A percentile compares a stretch with the other conserved stretches of the same genome.
Evolutionary conservation across 2,797 vertebrate genomes (phyloP).

Genomic region (Kryptolebias ocellatus): DNA sequence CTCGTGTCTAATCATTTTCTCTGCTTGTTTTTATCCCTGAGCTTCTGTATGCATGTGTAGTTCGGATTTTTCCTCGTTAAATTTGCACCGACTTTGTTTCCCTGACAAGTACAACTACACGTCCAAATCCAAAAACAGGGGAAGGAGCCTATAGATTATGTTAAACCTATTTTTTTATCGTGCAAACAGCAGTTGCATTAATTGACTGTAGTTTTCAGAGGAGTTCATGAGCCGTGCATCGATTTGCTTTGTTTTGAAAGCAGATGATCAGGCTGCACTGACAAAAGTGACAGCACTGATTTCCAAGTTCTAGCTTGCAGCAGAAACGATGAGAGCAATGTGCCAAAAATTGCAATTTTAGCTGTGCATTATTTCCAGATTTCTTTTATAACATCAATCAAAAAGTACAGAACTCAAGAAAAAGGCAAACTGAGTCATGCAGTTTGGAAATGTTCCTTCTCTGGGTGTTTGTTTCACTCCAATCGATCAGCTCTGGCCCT

Average conservation of each 20-base stretch:
- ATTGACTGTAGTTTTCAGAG: not conserved
- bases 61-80: not conserved
- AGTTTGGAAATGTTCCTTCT: not conserved
- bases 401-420: not conserved
- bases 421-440: not conserved
- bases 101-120: not conserved
- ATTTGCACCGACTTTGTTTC: conserved; percentile 8
- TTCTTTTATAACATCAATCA: not conserved
- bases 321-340: not conserved
- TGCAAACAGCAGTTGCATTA: not conserved
- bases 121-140: not conserved
- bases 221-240: not conserved
- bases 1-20: not conserved
- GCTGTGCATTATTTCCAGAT: not conserved
- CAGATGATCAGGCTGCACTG: not conserved
- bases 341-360: not conserved
- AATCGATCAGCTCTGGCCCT: conserved; percentile 6
- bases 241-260: conserved; percentile 4
- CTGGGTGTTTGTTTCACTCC: not conserved
- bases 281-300: not conserved
- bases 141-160: not conserved
- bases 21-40: not conserved
- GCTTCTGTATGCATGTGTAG: not conserved
- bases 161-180: not conserved
- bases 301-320: not conserved